phyloP scores from a whole-genome alignment of 2,113 vertebrate genomes.

The Ageneiosus marmoratus region DNA sequence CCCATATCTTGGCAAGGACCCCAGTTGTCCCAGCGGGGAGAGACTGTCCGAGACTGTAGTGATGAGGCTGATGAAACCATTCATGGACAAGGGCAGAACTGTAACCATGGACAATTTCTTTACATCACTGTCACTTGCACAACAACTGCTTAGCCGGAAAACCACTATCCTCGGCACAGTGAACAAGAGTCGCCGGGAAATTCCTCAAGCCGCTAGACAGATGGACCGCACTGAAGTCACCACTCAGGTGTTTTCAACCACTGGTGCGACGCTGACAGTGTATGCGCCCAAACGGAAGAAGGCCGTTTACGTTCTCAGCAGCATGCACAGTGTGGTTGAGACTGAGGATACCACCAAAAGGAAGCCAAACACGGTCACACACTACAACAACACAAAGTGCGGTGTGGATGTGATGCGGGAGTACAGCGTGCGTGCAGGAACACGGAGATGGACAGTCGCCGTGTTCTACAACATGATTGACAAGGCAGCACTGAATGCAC shows the following conservation, averaged over 20 bases:
- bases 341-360: too few relatives aligned
- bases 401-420: too few relatives aligned
- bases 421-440: too few relatives aligned
- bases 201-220: conserved; percentile 4
- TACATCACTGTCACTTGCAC: conserved; percentile 1
- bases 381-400: too few relatives aligned
- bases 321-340: too few relatives aligned
- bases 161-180: conserved; percentile 3
- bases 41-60: conserved; percentile 18
- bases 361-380: too few relatives aligned
- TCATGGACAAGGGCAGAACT: conserved; percentile 5
- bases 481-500: too few relatives aligned
- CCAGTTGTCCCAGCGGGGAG: conserved; percentile 13
- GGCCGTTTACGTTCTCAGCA: too few relatives aligned
- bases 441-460: too few relatives aligned
- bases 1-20: neutral
- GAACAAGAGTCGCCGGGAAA: neutral
- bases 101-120: conserved; percentile 15
- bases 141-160: neutral
- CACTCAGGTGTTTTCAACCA: neutral
- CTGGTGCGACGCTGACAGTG: too few relatives aligned
- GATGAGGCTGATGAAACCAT: conserved; percentile 19
- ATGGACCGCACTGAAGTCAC: neutral
- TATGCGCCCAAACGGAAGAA: too few relatives aligned
- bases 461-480: too few relatives aligned